Percentiles rank a stretch among this genome's conserved stretches.
Conservation (phyloP, 2,888 invertebrate species). For the Drosophila niveifrons region DNA sequence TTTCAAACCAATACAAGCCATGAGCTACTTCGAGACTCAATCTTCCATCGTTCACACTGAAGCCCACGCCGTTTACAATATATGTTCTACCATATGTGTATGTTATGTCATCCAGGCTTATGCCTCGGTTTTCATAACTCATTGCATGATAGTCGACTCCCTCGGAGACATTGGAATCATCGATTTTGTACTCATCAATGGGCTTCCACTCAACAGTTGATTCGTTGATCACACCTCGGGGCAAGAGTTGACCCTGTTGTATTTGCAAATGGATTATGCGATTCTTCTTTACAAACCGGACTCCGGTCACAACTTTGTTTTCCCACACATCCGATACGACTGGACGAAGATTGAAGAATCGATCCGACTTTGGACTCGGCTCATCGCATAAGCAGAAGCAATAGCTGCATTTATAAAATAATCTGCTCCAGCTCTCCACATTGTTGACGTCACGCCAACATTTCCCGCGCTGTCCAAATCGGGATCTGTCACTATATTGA, state of each 20-base stretch:
- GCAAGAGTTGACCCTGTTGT: neutral
- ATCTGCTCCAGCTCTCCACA: neutral
- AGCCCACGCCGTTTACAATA: neutral
- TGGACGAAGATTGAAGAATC: neutral
- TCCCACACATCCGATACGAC: neutral
- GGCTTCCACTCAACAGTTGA: neutral
- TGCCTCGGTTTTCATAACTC: neutral
- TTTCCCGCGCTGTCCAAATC: neutral
- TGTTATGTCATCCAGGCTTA: neutral
- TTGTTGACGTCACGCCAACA: neutral
- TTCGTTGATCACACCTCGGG: neutral
- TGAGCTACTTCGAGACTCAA: neutral
- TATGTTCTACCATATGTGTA: neutral
- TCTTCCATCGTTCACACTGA: neutral
- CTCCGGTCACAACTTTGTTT: neutral
- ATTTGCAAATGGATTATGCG: neutral
- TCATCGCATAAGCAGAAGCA: neutral
- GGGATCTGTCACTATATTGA: neutral
- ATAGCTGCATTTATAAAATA: neutral
- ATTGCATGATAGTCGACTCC: neutral
- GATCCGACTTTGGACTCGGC: neutral
- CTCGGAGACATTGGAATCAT: neutral
- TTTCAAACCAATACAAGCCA: neutral
- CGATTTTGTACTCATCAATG: neutral
- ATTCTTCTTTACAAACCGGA: constrained; percentile 1